Evolutionary conservation across 2,888 invertebrate genomes (phyloP), one percentile per base, ranked within the genome.

Genomic region (Xestobium rufovillosum): DNA sequence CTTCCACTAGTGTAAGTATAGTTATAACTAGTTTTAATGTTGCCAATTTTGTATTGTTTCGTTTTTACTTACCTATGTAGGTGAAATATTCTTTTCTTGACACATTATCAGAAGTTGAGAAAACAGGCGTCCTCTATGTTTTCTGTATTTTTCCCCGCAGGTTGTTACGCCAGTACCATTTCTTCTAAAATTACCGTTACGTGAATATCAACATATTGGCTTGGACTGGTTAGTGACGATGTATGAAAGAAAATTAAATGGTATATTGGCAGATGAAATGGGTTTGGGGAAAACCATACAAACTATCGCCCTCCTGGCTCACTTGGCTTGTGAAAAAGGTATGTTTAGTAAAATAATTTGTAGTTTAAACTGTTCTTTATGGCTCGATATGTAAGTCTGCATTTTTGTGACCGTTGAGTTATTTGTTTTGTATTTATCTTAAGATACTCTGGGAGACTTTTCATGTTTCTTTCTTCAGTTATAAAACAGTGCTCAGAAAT

Each of bases 141-240:
- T n/a, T n/a, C n/a, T n/a, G n/a, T n/a, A n/a, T n/a, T n/a, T n/a
- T n/a, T n/a, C n/a, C n/a, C n/a, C n/a, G n/a, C n/a, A 79, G 77
- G 91, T 92, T 55, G 91, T 84, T 44, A 96, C 95, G 29, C 84
- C 84, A 55, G 85, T 96, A 59, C 97, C 97, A 50, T 87, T 87
- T 60, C 75, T 99, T 57, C 69, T 98, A 51, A 88, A 89, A 61
- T 91, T 92, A 66, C 70, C 78, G 41, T 70, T 96, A 51, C 78
- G 96, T 54, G 96, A 96, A 69, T 96, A 96, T 69, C 96, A 94
- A 69, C 92, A 94, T 66, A 92, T 96, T 61, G 96, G 96, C 33
- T 73, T 96, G 53, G 94, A 96, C 67, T 96, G 96, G 96, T 71
- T 96, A 53, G 92, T 91, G 36, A 91, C 95, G 8, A 90, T 97